phyloP scores from a whole-genome alignment of 2,113 vertebrate species.

The Cryptotis parvus region DNA sequence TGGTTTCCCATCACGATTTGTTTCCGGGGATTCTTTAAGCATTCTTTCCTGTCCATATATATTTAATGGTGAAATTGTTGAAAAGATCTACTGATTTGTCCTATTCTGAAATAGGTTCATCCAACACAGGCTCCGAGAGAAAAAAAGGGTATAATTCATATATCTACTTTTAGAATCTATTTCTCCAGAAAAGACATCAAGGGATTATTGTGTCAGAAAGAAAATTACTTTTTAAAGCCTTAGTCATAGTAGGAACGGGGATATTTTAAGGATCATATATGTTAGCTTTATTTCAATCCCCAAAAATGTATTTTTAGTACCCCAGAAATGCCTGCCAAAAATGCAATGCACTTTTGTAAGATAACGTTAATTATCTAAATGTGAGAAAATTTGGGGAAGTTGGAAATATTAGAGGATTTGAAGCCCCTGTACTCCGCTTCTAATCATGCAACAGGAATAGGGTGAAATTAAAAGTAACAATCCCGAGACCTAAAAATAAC shows the following conservation, averaged over 20 bases:
- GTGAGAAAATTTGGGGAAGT: conserved; percentile 8
- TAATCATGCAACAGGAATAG: conserved; percentile 48
- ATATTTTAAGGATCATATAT: conserved; percentile 7
- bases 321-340: neutral
- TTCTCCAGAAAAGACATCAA: neutral
- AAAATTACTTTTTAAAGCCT: neutral
- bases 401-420: conserved; percentile 46
- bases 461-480: conserved; percentile 40
- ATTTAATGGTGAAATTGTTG: neutral
- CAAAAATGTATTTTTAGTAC: conserved; percentile 28
- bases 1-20: neutral
- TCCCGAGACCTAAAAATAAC: conserved; percentile 26
- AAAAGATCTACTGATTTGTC: neutral
- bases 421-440: conserved; percentile 44
- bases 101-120: neutral
- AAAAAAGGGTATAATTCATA: neutral
- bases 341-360: conserved; percentile 30
- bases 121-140: too few species aligned
- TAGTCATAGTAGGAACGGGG: conserved; percentile 6
- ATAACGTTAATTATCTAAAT: conserved; percentile 48
- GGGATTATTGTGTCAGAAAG: neutral
- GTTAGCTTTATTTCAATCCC: neutral
- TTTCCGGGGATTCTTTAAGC: neutral
- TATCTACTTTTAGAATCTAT: neutral
- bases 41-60: neutral